Conservation (phyloP, 2,113 vertebrate species). For the Leptosomus discolor region DNA sequence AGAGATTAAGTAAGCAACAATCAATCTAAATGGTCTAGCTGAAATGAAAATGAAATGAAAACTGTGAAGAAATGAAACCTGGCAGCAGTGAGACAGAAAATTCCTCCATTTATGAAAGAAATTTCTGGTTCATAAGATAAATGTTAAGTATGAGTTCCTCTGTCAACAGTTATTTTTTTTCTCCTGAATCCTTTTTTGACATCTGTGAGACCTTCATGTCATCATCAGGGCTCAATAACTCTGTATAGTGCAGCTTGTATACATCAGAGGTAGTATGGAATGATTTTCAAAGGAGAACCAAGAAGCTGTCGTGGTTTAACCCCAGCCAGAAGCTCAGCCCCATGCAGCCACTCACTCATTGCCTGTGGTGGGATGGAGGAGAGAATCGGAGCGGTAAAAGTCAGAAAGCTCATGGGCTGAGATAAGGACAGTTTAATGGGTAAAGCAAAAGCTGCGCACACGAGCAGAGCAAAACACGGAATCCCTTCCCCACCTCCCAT, state of each 20-base stretch:
- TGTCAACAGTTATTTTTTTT: background rate
- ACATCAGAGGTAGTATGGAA: background rate
- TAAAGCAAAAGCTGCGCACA: no score
- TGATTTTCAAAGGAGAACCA: background rate
- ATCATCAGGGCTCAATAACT: background rate
- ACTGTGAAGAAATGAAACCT: background rate
- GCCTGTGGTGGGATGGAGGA: no score
- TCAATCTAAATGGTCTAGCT: background rate
- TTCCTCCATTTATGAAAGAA: background rate
- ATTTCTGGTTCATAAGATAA: background rate
- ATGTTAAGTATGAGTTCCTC: background rate
- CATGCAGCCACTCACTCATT: no score
- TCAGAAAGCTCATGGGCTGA: no score
- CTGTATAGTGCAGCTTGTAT: fast-evolving
- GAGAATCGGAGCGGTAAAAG: no score
- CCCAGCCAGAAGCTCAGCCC: no score
- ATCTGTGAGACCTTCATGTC: background rate
- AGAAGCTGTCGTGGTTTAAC: no score
- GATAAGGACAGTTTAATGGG: no score
- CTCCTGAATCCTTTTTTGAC: background rate
- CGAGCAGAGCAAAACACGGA: no score
- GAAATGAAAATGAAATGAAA: background rate
- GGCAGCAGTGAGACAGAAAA: background rate
- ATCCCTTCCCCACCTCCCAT: no score
- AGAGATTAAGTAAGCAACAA: background rate